These are phyloP conservation scores for Mallotus villosus DNA, from an alignment of 2,797 vertebrate genomes.

Conservation along the genomic window DNA sequence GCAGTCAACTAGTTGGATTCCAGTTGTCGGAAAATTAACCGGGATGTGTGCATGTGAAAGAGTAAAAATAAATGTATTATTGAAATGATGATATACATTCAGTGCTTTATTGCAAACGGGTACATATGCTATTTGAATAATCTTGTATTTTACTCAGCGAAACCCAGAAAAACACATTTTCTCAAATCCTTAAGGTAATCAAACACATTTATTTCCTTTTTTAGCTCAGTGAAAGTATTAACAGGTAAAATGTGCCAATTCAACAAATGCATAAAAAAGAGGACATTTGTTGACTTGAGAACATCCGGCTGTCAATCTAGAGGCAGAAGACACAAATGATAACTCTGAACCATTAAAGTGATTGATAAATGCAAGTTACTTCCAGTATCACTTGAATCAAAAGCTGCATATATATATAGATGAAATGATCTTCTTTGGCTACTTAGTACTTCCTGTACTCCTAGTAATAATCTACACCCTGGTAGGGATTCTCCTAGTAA, in stretches of 20 bases:
- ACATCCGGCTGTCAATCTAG: slow-evolving; percentile 14
- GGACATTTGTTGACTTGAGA: slow-evolving; percentile 23
- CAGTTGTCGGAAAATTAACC: background rate
- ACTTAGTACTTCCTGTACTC: background rate
- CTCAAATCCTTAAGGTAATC: too few relatives aligned
- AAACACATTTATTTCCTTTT: background rate
- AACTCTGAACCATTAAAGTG: slow-evolving; percentile 27
- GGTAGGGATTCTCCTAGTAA: background rate
- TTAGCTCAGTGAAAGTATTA: background rate
- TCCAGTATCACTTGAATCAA: background rate
- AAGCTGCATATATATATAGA: slow-evolving; percentile 24
- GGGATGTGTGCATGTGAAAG: background rate
- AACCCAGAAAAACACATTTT: background rate
- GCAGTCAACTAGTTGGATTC: slow-evolving; percentile 1
- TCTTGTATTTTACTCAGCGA: background rate
- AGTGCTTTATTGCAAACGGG: slow-evolving; percentile 76
- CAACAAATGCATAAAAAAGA: slow-evolving; percentile 47
- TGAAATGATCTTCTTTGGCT: background rate
- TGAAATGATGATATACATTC: slow-evolving; percentile 64
- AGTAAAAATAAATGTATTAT: background rate
- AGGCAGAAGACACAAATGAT: background rate
- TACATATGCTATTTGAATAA: slow-evolving; percentile 18
- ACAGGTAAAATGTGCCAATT: slow-evolving; percentile 5
- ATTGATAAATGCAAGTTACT: slow-evolving; percentile 31
- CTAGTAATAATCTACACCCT: too few relatives aligned